These are phyloP conservation scores for Tridacna crocea DNA, from an alignment of 2,888 invertebrate genomes.

Conservation along the genomic window DNA sequence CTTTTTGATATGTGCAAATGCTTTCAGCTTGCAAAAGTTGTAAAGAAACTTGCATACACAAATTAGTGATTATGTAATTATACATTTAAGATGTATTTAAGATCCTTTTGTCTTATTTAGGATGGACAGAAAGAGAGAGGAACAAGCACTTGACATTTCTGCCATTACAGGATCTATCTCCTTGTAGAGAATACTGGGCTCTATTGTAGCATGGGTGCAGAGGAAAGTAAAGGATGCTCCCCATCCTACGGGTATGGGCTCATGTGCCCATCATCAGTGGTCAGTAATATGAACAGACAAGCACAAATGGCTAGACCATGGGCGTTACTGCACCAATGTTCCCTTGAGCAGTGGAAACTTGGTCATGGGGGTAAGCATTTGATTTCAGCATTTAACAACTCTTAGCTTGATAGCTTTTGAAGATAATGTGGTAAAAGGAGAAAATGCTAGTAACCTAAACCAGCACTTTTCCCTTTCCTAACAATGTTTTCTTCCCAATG, in stretches of 20 bases:
- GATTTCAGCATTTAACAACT: neutral
- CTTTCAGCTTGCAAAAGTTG: too few species aligned
- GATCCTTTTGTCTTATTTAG: too few species aligned
- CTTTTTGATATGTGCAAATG: too few species aligned
- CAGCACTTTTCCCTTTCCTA: neutral
- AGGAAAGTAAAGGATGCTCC: constrained; percentile 79
- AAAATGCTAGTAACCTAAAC: neutral
- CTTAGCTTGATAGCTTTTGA: neutral
- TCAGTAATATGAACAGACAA: constrained; percentile 80
- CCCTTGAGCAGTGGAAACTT: constrained; percentile 82
- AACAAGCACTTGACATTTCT: too few species aligned
- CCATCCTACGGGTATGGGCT: constrained; percentile 76
- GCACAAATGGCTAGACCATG: constrained; percentile 79
- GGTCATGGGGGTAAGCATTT: constrained; percentile 79
- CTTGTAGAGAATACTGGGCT: too few species aligned
- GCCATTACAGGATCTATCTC: too few species aligned
- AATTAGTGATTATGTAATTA: too few species aligned
- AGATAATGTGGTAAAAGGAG: neutral
- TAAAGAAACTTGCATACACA: too few species aligned
- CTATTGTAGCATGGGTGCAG: constrained; percentile 77
- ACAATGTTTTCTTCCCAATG: too few species aligned
- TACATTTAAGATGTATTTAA: too few species aligned
- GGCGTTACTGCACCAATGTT: constrained; percentile 83
- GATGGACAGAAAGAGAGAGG: too few species aligned
- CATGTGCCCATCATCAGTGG: constrained; percentile 77